These are phyloP conservation scores for Euzophera pinguis DNA, from an alignment of 2,888 invertebrate species.

Conservation along the genomic window DNA sequence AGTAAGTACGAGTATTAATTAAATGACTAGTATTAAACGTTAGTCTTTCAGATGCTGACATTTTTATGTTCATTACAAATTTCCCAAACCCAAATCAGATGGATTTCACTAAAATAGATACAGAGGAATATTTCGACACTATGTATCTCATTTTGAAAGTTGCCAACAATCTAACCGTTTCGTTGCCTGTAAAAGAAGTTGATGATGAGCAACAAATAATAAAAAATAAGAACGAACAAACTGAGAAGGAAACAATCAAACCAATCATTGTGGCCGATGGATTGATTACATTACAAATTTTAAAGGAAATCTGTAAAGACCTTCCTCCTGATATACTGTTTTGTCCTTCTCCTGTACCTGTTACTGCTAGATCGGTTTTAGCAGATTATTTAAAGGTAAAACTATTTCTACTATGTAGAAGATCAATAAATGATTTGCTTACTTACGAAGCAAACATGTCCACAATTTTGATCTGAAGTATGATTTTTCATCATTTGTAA, in stretches of 20 bases:
- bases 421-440: no score
- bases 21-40: neutral
- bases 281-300: constrained; percentile 50
- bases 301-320: constrained; percentile 44
- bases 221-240: constrained; percentile 19
- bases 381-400: constrained; percentile 53
- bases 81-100: constrained; percentile 55
- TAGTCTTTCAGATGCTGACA: constrained; percentile 59
- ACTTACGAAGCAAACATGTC: no score
- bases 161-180: constrained; percentile 42
- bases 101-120: constrained; percentile 35
- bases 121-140: constrained; percentile 46
- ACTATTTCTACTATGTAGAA: no score
- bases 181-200: constrained; percentile 13
- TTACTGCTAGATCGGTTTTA: constrained; percentile 45
- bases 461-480: no score
- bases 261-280: constrained; percentile 63
- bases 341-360: constrained; percentile 44
- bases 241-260: constrained; percentile 26
- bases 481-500: no score
- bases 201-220: constrained; percentile 17
- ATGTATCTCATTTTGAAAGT: constrained; percentile 57
- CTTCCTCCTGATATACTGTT: constrained; percentile 51
- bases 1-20: neutral
- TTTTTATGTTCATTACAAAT: constrained; percentile 58